Base-by-base conservation (phyloP, 1,140 invertebrate genomes). In the Bombus waltoni region DNA sequence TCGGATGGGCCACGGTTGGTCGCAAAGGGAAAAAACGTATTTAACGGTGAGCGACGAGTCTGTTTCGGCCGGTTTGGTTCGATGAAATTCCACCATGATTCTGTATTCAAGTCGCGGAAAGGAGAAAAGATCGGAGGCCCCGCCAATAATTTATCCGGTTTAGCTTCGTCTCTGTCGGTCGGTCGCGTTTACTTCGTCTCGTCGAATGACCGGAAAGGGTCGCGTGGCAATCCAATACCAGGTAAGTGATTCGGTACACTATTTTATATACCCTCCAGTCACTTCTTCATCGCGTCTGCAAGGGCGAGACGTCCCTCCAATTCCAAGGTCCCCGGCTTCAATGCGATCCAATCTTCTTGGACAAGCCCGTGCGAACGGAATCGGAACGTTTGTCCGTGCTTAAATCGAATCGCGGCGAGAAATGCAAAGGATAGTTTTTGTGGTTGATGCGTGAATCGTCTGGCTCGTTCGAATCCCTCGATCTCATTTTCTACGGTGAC, bases 331-430 rank as follows among this genome's bases (percentile, higher is more conserved):
- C 71, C 38, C 38, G 71, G 13, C 85, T 90, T 89, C 90, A 90
- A 91, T 91, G 84, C 83, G 86, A 91, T 89, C 90, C 90, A 91
- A 91, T 91, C 88, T 90, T 62, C 83, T 83, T 77, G 72, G 88
- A 91, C 90, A 88, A 91, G 77, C 66, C 78, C 71, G 70, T 68
- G 71, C 47, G 35, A 78, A 77, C 62, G 3, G 62, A n/a, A 80
- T 71, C 77, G 81, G 84, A 81, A 42, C 74, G 78, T 89, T 89
- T 87, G 75, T 66, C 42, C 68, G 65, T 44, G 81, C 79, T 88
- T 85, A 88, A 91, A 91, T 88, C 81, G 89, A 91, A 91, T 91
- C 83, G 86, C 65, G 53, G 35, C 47, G 73, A 75, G 62, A 86
- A 91, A 91, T 87, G 88, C 86, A 91, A 88, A 91, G 84, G 77